Percentiles rank a stretch among this genome's conserved stretches.
Evolutionary conservation across 2,113 vertebrate species (phyloP).

Genomic region (Microtus ochrogaster): DNA sequence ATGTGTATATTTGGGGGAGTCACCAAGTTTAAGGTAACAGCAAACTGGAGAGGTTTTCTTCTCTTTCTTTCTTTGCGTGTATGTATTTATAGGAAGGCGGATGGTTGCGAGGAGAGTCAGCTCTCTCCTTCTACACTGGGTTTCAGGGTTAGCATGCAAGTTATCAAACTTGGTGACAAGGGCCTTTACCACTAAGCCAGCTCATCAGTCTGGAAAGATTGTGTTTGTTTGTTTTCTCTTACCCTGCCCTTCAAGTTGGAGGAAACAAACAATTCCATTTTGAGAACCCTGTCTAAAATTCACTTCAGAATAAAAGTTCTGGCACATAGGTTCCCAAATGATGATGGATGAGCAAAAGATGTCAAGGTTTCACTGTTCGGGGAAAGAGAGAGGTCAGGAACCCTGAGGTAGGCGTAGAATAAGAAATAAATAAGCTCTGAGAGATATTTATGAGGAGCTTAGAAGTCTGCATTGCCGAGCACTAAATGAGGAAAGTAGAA

Average conservation of each 20-base stretch:
- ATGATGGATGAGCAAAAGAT: background rate
- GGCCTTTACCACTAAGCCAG: background rate
- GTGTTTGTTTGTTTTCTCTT: background rate
- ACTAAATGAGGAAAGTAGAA: slow-evolving; percentile 38
- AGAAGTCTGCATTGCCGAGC: background rate
- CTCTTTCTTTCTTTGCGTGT: background rate
- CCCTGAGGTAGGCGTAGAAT: background rate
- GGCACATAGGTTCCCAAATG: background rate
- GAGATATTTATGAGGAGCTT: rapidly evolving
- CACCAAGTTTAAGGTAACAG: slow-evolving; percentile 31
- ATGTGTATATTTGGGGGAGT: background rate
- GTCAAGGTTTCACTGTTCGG: background rate
- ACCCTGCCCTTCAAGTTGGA: background rate
- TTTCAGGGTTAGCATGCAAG: background rate
- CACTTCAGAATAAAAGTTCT: background rate
- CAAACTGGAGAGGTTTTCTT: background rate
- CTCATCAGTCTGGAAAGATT: background rate
- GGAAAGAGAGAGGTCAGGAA: background rate
- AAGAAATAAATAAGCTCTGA: background rate
- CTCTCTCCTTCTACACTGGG: background rate
- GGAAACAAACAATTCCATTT: background rate
- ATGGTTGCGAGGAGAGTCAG: background rate
- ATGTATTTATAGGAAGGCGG: background rate
- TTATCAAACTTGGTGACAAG: background rate
- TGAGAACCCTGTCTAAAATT: background rate